Percentiles rank a stretch among this genome's conserved stretches.
phyloP scores from a whole-genome alignment of 1,140 invertebrate genomes.

The Zelostemma sp. region DNA sequence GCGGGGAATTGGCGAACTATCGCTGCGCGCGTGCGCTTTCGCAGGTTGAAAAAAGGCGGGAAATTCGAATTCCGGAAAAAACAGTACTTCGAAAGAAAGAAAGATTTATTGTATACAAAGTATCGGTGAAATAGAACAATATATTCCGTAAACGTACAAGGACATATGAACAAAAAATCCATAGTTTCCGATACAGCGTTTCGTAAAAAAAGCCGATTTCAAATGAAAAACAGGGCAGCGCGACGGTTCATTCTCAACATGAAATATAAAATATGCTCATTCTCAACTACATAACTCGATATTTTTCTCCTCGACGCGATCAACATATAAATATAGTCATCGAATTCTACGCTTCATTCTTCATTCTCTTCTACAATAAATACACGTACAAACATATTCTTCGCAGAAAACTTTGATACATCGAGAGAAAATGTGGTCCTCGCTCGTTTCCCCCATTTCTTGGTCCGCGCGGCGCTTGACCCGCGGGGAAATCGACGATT shows the following conservation, averaged over 20 bases:
- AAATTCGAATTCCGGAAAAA: constrained; percentile 4
- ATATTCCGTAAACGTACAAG: neutral
- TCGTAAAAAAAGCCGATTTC: constrained; percentile 8
- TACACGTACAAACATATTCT: constrained; percentile 39
- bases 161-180: neutral
- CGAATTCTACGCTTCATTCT: constrained; percentile 57
- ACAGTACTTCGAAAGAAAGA: neutral
- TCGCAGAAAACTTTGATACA: constrained; percentile 17
- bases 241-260: constrained; percentile 55
- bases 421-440: no score
- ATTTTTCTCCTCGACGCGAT: constrained; percentile 52
- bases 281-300: constrained; percentile 60
- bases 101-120: no score
- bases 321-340: constrained; percentile 68
- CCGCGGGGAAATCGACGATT: no score
- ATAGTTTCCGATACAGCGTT: constrained; percentile 37
- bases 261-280: constrained; percentile 68
- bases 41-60: constrained; percentile 14
- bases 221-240: constrained; percentile 14
- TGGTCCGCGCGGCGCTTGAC: no score
- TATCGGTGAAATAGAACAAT: neutral
- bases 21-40: constrained; percentile 22
- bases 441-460: no score
- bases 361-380: constrained; percentile 38
- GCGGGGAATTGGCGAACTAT: constrained; percentile 10